phyloP scores from a whole-genome alignment of 2,888 invertebrate genomes.

The Steinernema hermaphroditum region DNA sequence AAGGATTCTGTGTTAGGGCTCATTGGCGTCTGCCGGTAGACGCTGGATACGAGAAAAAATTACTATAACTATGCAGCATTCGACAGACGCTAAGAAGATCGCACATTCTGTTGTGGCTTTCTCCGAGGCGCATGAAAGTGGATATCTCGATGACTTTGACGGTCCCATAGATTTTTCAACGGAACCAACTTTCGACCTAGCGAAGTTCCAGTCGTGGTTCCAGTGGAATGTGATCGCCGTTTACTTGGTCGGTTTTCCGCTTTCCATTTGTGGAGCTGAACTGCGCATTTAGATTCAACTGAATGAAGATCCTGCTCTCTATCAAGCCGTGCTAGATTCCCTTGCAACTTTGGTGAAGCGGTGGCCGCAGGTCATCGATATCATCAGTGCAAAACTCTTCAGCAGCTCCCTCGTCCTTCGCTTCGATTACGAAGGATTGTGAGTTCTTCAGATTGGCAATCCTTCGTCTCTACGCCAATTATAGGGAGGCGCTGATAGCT shows the following conservation, averaged over 20 bases:
- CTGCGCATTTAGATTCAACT: neutral
- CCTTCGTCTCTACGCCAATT: neutral
- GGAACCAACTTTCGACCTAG: neutral
- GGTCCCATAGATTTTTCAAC: neutral
- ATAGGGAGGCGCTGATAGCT: neutral
- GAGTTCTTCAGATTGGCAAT: neutral
- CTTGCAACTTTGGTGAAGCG: neutral
- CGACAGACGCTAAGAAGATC: neutral
- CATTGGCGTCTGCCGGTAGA: neutral
- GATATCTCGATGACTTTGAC: slow-evolving; percentile 20
- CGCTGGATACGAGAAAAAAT: slow-evolving; percentile 11
- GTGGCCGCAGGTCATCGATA: neutral
- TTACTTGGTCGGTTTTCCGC: neutral
- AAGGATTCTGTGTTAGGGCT: neutral
- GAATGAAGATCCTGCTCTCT: slow-evolving; percentile 7
- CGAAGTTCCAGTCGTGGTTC: slow-evolving; percentile 6
- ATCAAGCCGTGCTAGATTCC: neutral
- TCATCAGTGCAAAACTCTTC: slow-evolving; percentile 1
- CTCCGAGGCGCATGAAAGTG: slow-evolving; percentile 7
- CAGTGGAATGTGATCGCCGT: neutral
- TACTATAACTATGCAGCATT: slow-evolving; percentile 24
- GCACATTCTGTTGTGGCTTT: neutral
- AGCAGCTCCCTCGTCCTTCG: neutral
- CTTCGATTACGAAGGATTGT: slow-evolving; percentile 16
- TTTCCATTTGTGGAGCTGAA: too few species aligned